Evolutionary conservation across 2,797 vertebrate species (phyloP).

Genomic region (Petrocephalus sullivani): DNA sequence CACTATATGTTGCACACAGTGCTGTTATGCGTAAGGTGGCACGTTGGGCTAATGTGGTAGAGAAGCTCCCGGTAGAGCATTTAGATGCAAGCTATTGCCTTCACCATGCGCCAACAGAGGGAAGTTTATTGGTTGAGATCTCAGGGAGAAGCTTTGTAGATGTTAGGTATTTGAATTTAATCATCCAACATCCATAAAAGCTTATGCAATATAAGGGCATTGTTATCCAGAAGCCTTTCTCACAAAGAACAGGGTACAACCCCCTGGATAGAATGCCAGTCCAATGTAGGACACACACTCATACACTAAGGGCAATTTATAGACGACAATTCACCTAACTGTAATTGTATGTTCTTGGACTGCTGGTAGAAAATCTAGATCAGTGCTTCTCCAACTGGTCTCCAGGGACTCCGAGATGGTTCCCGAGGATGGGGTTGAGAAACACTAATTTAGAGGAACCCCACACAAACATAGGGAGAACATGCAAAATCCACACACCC

Average conservation of each 20-base stretch:
- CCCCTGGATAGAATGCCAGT: background rate
- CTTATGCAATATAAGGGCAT: background rate
- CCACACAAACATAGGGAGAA: background rate
- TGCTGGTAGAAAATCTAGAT: background rate
- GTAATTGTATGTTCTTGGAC: background rate
- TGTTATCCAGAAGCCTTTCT: background rate
- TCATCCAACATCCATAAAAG: background rate
- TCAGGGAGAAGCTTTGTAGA: background rate
- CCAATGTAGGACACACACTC: background rate
- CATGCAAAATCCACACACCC: background rate
- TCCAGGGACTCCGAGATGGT: background rate
- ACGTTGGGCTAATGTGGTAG: background rate
- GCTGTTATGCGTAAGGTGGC: background rate
- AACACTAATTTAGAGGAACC: background rate
- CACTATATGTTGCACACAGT: background rate
- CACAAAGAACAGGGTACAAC: background rate
- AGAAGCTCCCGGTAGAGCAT: background rate
- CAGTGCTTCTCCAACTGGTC: background rate
- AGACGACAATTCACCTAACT: background rate
- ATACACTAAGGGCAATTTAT: background rate
- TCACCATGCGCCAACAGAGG: background rate
- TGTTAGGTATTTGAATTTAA: background rate
- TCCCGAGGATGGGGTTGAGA: background rate
- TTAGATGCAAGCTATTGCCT: background rate
- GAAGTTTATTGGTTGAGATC: background rate